Conservation (phyloP, 2,113 vertebrate species). For the Shinisaurus crocodilurus region DNA sequence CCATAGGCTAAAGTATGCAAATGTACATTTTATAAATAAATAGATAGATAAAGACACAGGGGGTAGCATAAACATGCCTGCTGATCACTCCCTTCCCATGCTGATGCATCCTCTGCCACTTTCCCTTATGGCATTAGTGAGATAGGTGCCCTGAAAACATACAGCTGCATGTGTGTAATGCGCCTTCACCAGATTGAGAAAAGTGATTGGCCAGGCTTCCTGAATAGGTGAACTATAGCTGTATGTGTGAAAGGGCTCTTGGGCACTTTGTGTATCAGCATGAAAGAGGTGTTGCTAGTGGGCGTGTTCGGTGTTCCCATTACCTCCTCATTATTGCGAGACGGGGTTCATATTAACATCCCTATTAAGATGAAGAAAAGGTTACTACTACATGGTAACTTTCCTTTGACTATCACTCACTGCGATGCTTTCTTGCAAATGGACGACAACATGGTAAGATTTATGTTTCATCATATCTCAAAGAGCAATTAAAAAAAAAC, state of each 20-base stretch:
- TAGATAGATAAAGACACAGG: background rate
- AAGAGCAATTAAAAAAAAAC: background rate
- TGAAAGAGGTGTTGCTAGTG: background rate
- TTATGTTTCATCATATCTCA: background rate
- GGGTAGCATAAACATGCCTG: background rate
- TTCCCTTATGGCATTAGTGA: background rate
- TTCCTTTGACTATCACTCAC: no score
- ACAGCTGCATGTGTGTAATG: no score
- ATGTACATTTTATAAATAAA: background rate
- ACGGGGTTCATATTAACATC: background rate
- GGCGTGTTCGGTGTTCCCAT: background rate
- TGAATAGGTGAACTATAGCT: background rate
- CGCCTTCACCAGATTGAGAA: background rate
- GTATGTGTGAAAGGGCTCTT: background rate
- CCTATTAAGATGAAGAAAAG: background rate
- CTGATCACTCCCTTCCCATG: background rate
- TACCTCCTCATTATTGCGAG: background rate
- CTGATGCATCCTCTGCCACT: background rate
- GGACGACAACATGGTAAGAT: background rate
- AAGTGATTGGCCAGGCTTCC: background rate
- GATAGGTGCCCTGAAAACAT: no score
- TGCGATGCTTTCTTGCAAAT: background rate
- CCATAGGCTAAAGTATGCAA: no score
- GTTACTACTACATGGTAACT: no score
- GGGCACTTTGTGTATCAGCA: background rate